phyloP scores from a whole-genome alignment of 2,888 invertebrate species.

The Mantis religiosa region DNA sequence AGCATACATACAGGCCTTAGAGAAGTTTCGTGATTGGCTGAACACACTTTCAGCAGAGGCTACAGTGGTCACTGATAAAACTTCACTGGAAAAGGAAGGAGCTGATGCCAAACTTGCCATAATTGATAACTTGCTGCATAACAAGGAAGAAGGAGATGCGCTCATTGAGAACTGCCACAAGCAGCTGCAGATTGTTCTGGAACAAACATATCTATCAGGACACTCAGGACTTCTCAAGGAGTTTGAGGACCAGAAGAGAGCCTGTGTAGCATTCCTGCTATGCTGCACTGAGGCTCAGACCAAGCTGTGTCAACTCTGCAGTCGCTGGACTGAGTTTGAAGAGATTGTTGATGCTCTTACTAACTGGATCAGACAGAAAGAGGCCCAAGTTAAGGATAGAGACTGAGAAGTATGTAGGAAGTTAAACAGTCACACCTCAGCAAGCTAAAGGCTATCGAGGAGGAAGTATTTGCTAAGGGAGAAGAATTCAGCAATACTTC shows the following conservation, averaged over 20 bases:
- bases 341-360: constrained; percentile 71
- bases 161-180: constrained; percentile 65
- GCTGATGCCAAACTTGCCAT: constrained; percentile 70
- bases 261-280: constrained; percentile 71
- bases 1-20: constrained; percentile 72
- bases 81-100: constrained; percentile 72
- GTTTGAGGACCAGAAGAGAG: constrained; percentile 67
- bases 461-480: constrained; percentile 64
- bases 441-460: constrained; percentile 67
- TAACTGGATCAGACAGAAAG: constrained; percentile 81
- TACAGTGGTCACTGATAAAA: constrained; percentile 70
- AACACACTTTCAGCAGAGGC: constrained; percentile 76
- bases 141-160: constrained; percentile 68
- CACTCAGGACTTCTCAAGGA: constrained; percentile 69
- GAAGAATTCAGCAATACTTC: constrained; percentile 63
- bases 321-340: constrained; percentile 78
- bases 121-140: constrained; percentile 70
- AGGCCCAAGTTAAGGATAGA: constrained; percentile 81
- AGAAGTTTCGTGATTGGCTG: constrained; percentile 78
- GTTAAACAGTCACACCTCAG: constrained; percentile 75
- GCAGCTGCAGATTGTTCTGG: constrained; percentile 66
- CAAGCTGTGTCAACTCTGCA: constrained; percentile 69
- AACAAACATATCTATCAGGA: constrained; percentile 72
- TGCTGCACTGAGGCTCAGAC: constrained; percentile 67
- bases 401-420: constrained; percentile 78